Evolutionary conservation across 2,113 vertebrate genomes (phyloP).

Genomic region (Lutjanus erythropterus): DNA sequence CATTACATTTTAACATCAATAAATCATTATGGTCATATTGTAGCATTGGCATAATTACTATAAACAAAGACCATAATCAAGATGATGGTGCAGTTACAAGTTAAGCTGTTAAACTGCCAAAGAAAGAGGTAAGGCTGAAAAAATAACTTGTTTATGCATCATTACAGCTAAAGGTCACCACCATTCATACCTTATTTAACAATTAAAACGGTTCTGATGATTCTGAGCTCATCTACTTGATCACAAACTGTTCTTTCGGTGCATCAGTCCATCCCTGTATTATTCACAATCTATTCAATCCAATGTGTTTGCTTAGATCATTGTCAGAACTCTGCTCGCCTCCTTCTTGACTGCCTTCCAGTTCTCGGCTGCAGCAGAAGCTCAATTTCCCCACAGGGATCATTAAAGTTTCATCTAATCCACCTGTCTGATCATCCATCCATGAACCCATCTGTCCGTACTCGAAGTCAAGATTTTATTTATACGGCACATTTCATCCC

Average conservation of each 20-base stretch:
- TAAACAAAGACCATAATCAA: not conserved
- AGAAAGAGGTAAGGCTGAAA: not conserved
- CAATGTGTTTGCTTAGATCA: constrained; percentile 11
- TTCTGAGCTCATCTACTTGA: not conserved
- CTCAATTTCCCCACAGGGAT: constrained; percentile 50
- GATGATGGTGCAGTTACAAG: not conserved
- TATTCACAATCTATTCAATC: constrained; percentile 4
- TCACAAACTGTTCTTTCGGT: not conserved
- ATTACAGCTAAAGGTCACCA: not conserved
- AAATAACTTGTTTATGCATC: not conserved
- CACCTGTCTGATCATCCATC: constrained; percentile 55
- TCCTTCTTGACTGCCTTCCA: constrained; percentile 1
- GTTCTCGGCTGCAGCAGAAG: constrained; percentile 34
- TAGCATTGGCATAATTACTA: constrained; percentile 33
- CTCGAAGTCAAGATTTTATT: constrained; percentile 33
- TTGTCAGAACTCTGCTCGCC: constrained; percentile 12
- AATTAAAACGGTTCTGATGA: not conserved
- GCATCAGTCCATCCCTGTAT: not conserved
- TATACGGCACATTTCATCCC: constrained; percentile 29
- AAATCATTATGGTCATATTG: constrained; percentile 12
- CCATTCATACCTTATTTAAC: not conserved
- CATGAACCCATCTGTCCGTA: constrained; percentile 55
- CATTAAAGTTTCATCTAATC: constrained; percentile 70
- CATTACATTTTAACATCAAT: constrained; percentile 50
- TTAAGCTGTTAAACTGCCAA: not conserved